phyloP scores from a whole-genome alignment of 2,113 vertebrate species.

The Oophaga pumilio region DNA sequence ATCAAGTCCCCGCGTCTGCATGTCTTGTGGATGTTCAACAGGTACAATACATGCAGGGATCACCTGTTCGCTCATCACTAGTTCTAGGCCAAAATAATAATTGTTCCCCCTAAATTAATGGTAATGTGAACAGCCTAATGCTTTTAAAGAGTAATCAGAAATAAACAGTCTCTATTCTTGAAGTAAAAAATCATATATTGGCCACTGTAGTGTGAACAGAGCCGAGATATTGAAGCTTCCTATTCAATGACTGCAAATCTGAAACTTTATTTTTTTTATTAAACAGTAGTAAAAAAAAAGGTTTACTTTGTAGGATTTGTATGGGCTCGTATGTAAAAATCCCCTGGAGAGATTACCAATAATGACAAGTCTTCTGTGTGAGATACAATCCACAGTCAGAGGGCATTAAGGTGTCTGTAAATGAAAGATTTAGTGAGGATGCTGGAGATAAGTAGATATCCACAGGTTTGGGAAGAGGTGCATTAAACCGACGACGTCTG shows the following conservation, averaged over 20 bases:
- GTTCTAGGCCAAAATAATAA: too few relatives aligned
- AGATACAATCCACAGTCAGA: background rate
- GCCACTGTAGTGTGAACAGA: background rate
- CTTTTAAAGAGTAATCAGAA: background rate
- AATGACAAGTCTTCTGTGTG: background rate
- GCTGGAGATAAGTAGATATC: background rate
- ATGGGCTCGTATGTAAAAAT: background rate
- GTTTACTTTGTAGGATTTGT: background rate
- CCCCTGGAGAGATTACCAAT: background rate
- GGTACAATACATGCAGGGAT: too few relatives aligned
- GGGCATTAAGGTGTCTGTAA: slow-evolving; percentile 20
- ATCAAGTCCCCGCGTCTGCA: too few relatives aligned
- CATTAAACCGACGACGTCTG: background rate
- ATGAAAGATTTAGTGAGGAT: slow-evolving; percentile 12
- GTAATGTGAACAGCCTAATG: too few relatives aligned
- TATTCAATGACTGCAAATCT: background rate
- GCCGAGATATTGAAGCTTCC: background rate
- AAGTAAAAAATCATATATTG: background rate
- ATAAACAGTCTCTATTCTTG: background rate
- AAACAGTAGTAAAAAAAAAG: background rate
- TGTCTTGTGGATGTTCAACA: too few relatives aligned
- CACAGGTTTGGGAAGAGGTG: slow-evolving; percentile 10
- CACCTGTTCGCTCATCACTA: too few relatives aligned
- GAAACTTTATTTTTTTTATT: background rate
- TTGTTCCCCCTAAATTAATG: too few relatives aligned